Conservation (phyloP, 2,888 invertebrate genomes). For the Cephus pygmeus region DNA sequence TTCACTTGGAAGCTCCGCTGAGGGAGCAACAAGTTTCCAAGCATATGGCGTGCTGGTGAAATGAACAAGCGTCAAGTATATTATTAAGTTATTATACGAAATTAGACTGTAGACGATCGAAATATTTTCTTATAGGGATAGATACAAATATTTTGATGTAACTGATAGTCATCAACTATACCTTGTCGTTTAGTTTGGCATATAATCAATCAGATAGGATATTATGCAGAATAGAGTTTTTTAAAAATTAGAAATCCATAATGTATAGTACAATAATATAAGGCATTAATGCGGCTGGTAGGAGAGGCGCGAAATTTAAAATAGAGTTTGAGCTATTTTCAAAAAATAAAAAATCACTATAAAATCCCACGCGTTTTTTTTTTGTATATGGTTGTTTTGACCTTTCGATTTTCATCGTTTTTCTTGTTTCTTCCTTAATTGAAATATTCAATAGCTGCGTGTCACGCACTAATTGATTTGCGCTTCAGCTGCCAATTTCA, state of each 20-base stretch:
- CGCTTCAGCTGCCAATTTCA: neutral
- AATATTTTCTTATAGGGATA: neutral
- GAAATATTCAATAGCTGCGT: neutral
- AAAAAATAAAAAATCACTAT: neutral
- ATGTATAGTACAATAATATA: no score
- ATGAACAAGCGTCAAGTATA: neutral
- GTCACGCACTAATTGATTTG: neutral
- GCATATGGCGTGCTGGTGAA: neutral
- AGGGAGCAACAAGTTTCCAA: constrained; percentile 1
- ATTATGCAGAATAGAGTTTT: neutral
- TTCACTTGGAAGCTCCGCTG: neutral
- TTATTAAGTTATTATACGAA: neutral
- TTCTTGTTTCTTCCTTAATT: neutral
- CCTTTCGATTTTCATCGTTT: neutral
- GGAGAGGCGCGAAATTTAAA: neutral
- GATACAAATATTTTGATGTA: neutral
- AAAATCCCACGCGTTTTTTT: neutral
- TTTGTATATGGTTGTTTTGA: neutral
- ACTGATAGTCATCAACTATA: neutral
- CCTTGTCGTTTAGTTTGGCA: neutral
- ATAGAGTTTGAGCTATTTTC: neutral
- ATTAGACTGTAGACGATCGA: neutral
- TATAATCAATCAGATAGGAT: neutral
- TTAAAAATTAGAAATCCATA: neutral
- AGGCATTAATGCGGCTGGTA: no score